These are phyloP conservation scores for Dasysyrphus tricinctus DNA, from an alignment of 2,888 invertebrate species.

Conservation along the genomic window DNA sequence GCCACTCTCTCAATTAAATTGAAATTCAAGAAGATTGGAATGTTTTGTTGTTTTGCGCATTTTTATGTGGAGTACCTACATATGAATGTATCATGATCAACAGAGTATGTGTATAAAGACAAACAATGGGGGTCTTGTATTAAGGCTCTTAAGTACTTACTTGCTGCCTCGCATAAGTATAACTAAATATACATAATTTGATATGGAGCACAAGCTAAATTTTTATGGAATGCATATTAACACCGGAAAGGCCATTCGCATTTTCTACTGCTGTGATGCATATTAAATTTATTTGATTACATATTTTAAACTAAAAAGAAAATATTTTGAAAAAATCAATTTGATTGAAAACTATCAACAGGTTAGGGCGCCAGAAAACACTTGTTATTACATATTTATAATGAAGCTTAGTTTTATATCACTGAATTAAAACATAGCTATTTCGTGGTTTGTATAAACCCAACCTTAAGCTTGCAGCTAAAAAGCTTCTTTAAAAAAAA, in stretches of 20 bases:
- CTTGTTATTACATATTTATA: too few species aligned
- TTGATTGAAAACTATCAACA: too few species aligned
- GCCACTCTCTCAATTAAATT: neutral
- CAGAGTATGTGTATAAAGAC: neutral
- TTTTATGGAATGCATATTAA: conserved; percentile 40
- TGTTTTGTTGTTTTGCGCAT: neutral
- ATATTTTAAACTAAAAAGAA: neutral
- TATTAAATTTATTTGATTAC: conserved; percentile 45
- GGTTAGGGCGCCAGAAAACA: too few species aligned
- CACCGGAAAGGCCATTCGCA: conserved; percentile 50
- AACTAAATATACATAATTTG: neutral
- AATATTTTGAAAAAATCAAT: neutral
- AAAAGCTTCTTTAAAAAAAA: too few species aligned
- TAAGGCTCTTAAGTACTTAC: neutral
- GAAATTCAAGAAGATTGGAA: conserved; percentile 18
- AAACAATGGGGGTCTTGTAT: neutral
- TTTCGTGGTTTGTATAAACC: too few species aligned
- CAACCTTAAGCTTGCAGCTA: too few species aligned
- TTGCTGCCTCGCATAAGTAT: neutral
- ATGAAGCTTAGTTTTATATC: too few species aligned
- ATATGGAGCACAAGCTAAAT: conserved; percentile 54
- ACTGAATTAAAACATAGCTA: too few species aligned
- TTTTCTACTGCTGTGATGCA: conserved; percentile 45
- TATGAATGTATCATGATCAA: neutral
- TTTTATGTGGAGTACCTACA: neutral